Evolutionary conservation across 2,797 vertebrate genomes (phyloP), one percentile per base, ranked within the genome.

Genomic region (Chloroceryle inda): DNA sequence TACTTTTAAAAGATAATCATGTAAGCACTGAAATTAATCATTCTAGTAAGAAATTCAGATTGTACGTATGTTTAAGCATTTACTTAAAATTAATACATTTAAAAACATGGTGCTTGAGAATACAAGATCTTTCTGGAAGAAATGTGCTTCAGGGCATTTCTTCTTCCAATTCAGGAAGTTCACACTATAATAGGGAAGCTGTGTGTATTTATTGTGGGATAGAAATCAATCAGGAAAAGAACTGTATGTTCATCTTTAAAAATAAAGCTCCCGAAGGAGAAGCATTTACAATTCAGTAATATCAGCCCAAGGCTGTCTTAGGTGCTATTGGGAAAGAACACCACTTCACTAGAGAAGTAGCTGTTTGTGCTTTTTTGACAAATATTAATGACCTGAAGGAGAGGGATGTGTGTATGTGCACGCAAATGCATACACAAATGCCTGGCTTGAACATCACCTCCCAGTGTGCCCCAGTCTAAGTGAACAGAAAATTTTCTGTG

Each of bases 1-100:
- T 85, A 50, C 76, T 74, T 89, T 47, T 86, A 68, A 81, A 94
- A 81, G 49, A 84, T 45, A 89, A 74, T 67, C 40, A 33, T 81
- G 31, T 64, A 82, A 73, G 44, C 35, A 74, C 29, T 49, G 40
- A 90, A 88, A 94, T 81, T 45, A 88, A 72, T 72, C 27, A 35
- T 80, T 79, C 56, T 62, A 44, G 38, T 53, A 59, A 74, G 40
- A 94, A 79, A 44, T 76, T 7, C 23, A 67, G 44, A 73, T 29
- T 31, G 33, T 68, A 56, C 23, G 26, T 69, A 42, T 24, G 78
- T 69, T 69, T 73, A 77, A 95, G 91, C 37, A 18, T 40, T 72
- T 88, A 73, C n/a, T 47, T 47, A 47, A 47, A 40, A 40, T 40
- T 40, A 40, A 40, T 40, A 40, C 38, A 85, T 85, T 55, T 73